These are phyloP conservation scores for Bactericera cockerelli DNA, from an alignment of 1,140 invertebrate genomes.

Conservation along the genomic window DNA sequence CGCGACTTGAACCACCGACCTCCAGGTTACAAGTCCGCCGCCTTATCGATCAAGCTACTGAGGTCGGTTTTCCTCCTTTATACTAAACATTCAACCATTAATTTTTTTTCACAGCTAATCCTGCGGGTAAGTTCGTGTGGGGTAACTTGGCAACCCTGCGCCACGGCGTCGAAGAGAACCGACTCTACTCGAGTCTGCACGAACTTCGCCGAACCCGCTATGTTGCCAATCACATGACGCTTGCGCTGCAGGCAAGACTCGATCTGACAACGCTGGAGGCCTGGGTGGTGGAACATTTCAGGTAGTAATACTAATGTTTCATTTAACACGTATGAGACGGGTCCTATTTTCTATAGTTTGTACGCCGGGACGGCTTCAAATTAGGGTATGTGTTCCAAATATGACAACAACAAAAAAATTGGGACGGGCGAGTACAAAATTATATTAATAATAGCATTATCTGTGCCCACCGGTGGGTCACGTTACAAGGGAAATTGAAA, in stretches of 20 bases:
- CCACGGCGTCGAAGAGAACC: conserved; percentile 45
- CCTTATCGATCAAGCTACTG: no score
- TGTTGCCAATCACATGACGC: conserved; percentile 73
- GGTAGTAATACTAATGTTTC: conserved; percentile 46
- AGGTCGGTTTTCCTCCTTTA: no score
- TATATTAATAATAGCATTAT: no score
- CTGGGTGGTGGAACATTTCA: conserved; percentile 45
- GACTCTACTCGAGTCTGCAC: conserved; percentile 46
- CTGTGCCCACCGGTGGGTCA: no score
- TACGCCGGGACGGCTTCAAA: no score
- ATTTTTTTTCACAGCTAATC: conserved; percentile 48
- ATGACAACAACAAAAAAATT: no score
- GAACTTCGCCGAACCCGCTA: conserved; percentile 71
- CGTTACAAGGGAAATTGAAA: no score
- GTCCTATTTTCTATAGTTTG: no score
- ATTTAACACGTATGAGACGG: conserved; percentile 31
- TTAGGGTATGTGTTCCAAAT: no score
- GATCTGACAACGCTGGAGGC: conserved; percentile 55
- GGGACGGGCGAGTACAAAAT: no score
- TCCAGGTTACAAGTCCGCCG: no score
- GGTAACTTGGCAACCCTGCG: conserved; percentile 65
- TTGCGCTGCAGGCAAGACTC: conserved; percentile 65
- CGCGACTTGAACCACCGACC: no score
- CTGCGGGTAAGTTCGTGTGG: conserved; percentile 67
- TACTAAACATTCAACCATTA: conserved; percentile 29